Base-by-base conservation (phyloP, 2,888 invertebrate genomes). In the Entomobrya proxima region DNA sequence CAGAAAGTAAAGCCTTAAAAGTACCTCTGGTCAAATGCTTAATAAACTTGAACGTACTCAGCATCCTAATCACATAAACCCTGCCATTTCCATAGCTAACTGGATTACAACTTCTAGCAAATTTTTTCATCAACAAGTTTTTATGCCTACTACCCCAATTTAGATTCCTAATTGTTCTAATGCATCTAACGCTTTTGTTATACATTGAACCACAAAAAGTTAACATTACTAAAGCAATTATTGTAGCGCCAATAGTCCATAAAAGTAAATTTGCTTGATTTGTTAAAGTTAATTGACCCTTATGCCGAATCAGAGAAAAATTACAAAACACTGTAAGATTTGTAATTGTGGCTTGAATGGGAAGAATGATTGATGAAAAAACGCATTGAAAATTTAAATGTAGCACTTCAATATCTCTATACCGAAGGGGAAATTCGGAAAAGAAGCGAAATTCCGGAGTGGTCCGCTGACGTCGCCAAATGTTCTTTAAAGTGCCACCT, bases 61-160 rank as follows among this genome's bases (percentile, higher is more conserved):
- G 9, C 30, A 18, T 67, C n/a, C 80, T 30, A 37, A 80, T 80
- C 24, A 24, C 27, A 37, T 80, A 80, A 35, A 69, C 37, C 24
- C 52, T 67, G 5, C 69, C 47, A 69, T 80, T 69, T 32, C 80
- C 80, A 27, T 69, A 80, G 21, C 80, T 69, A 3, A 80, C 69
- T 21, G 80, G 80, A 13, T 50, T 40, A 30, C 80, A 80, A 21
- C 52, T 50, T 24, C 30, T 67, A 9, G 35, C 30, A 52, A 67
- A 80, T 52, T 37, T 80, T 37, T 52, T 50, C 69, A 80, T 80
- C 18, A 69, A 5, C 15, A 5, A 32, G 21, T 69, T 69, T 11
- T 32, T 50, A 15, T 18, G 15, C 11, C 11, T 30, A 9, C 50
- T 35, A 15, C 69, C 69, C 80, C 80, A 80, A 15, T 69, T 30